phyloP scores from a whole-genome alignment of 2,888 invertebrate genomes.

The Embidobia sp. region DNA sequence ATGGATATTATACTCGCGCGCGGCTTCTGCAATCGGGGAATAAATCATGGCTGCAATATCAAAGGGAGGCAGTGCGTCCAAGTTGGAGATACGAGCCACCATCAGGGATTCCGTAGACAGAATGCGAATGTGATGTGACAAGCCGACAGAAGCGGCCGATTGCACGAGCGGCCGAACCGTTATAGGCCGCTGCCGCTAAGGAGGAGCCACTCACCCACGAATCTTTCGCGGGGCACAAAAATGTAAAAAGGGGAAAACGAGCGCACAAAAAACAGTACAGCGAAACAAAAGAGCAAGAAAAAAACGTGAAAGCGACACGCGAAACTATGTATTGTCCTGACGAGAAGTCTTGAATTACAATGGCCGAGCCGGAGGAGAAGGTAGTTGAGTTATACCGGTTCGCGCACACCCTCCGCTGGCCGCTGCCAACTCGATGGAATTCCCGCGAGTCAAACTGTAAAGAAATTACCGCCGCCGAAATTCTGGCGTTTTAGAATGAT shows the following conservation, averaged over 20 bases:
- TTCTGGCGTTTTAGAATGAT: too few relatives aligned
- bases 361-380: conserved; percentile 64
- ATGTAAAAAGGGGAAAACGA: conserved; percentile 57
- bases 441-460: conserved; percentile 26
- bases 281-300: conserved; percentile 46
- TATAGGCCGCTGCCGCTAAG: conserved; percentile 65
- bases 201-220: conserved; percentile 71
- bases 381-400: conserved; percentile 66
- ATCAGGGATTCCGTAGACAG: conserved; percentile 61
- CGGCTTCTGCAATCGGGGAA: conserved; percentile 26
- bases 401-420: conserved; percentile 54
- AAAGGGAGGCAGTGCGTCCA: conserved; percentile 43
- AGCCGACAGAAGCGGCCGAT: conserved; percentile 68
- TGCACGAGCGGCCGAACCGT: conserved; percentile 67
- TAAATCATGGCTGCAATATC: conserved; percentile 59
- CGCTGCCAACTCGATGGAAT: conserved; percentile 49
- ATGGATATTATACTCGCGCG: conserved; percentile 21
- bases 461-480: conserved; percentile 45
- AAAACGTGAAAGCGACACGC: conserved; percentile 70
- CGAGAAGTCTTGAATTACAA: conserved; percentile 76
- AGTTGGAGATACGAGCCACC: conserved; percentile 54
- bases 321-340: conserved; percentile 76
- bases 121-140: conserved; percentile 72
- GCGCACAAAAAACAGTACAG: conserved; percentile 44
- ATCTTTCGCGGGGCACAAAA: conserved; percentile 68